A percentile compares a stretch with the other conserved stretches of the same genome.
These are phyloP conservation scores for Cyclophora albipunctata DNA, from an alignment of 2,888 invertebrate genomes.

Conservation along the genomic window DNA sequence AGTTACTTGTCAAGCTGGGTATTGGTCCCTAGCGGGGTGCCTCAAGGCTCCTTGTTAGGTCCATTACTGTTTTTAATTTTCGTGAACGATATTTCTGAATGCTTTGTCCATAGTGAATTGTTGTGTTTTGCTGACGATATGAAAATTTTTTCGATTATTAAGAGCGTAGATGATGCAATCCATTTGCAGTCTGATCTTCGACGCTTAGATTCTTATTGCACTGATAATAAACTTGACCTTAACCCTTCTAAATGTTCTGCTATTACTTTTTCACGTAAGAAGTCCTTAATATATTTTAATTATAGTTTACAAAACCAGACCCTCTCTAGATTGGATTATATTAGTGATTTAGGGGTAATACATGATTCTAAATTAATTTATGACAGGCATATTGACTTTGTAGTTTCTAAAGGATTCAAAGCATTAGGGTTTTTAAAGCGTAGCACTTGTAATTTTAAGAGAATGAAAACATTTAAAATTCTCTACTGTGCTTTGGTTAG, in stretches of 20 bases:
- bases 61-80: conserved; percentile 1
- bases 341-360: conserved; percentile 3
- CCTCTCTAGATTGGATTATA: not conserved
- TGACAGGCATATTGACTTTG: conserved; percentile 4
- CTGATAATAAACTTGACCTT: conserved; percentile 2
- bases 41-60: conserved; percentile 1
- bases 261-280: conserved; percentile 1
- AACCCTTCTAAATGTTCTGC: conserved; percentile 1
- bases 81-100: conserved; percentile 1
- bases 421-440: too few species aligned
- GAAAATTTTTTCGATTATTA: not conserved
- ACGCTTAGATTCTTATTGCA: conserved; percentile 2
- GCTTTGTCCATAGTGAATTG: conserved; percentile 2
- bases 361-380: conserved; percentile 4
- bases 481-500: too few species aligned
- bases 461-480: too few species aligned
- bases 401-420: not conserved
- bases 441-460: too few species aligned
- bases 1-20: conserved; percentile 1
- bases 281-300: not conserved
- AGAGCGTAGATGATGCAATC: not conserved
- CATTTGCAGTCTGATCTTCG: not conserved
- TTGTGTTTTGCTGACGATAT: conserved; percentile 3
- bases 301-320: not conserved
- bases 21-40: not conserved